Percentiles rank a stretch among this genome's conserved stretches.
These are phyloP conservation scores for Lasioglossum villosulum DNA, from an alignment of 2,888 invertebrate species.

Conservation along the genomic window DNA sequence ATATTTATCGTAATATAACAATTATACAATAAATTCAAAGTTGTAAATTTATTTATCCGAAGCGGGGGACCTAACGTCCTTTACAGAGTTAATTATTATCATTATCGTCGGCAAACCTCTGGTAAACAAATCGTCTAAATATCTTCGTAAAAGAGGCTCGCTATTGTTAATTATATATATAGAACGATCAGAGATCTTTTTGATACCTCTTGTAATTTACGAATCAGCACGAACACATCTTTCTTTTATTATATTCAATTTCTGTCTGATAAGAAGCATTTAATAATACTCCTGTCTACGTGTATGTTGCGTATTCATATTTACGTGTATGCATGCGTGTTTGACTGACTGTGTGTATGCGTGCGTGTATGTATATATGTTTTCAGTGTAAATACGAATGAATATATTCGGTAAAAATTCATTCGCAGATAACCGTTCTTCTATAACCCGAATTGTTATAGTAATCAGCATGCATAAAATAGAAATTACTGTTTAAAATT, in stretches of 20 bases:
- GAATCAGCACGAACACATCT: conserved; percentile 47
- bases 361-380: conserved; percentile 35
- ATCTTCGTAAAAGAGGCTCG: conserved; percentile 48
- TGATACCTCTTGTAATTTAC: conserved; percentile 45
- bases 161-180: conserved; percentile 35
- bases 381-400: conserved; percentile 44
- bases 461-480: conserved; percentile 8
- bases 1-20: conserved; percentile 65
- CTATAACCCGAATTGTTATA: conserved; percentile 3
- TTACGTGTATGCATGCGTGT: conserved; percentile 26
- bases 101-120: conserved; percentile 49
- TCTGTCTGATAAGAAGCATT: conserved; percentile 52
- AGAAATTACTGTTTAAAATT: conserved; percentile 3
- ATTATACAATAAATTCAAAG: conserved; percentile 62
- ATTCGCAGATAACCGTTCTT: not conserved
- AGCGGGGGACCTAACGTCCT: conserved; percentile 60
- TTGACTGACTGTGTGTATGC: conserved; percentile 24
- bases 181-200: conserved; percentile 37
- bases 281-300: conserved; percentile 32
- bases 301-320: conserved; percentile 20
- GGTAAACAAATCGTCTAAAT: conserved; percentile 57
- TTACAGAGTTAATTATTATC: conserved; percentile 57
- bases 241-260: conserved; percentile 42
- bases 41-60: conserved; percentile 63
- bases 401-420: conserved; percentile 26